Evolutionary conservation across 2,113 vertebrate genomes (phyloP).

Genomic region (Onychostruthus taczanowskii): DNA sequence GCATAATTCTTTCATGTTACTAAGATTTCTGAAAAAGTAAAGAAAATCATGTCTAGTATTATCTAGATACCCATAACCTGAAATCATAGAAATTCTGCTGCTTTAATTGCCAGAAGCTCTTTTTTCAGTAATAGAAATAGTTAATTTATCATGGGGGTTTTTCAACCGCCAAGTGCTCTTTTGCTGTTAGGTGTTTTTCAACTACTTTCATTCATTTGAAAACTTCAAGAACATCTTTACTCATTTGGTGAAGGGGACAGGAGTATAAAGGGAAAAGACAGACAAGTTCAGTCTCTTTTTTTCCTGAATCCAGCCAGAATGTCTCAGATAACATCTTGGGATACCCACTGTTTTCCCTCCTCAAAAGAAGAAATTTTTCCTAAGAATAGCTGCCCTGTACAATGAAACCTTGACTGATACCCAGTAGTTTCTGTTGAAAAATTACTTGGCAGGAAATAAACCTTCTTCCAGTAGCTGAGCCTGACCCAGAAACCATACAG

Average conservation of each 20-base stretch:
- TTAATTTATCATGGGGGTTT: neutral
- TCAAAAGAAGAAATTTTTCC: neutral
- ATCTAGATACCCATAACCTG: neutral
- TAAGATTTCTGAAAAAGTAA: neutral
- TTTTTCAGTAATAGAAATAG: neutral
- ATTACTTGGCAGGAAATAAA: slow-evolving; percentile 29
- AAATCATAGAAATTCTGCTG: neutral
- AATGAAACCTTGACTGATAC: slow-evolving; percentile 18
- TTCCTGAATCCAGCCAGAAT: neutral
- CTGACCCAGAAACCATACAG: slow-evolving; percentile 41
- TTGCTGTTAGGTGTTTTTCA: neutral
- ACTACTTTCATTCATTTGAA: neutral
- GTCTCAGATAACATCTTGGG: neutral
- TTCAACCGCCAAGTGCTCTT: neutral
- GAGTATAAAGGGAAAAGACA: neutral
- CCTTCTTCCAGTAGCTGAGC: slow-evolving; percentile 56
- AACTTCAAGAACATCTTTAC: neutral
- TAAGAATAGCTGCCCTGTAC: neutral
- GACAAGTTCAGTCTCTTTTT: neutral
- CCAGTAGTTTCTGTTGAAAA: slow-evolving; percentile 36
- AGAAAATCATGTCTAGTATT: neutral
- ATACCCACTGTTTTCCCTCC: neutral
- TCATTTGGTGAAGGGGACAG: neutral
- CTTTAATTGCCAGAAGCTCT: neutral
- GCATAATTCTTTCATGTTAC: neutral